Evolutionary conservation across 2,888 invertebrate genomes (phyloP).

Genomic region (Dasypolia templi): DNA sequence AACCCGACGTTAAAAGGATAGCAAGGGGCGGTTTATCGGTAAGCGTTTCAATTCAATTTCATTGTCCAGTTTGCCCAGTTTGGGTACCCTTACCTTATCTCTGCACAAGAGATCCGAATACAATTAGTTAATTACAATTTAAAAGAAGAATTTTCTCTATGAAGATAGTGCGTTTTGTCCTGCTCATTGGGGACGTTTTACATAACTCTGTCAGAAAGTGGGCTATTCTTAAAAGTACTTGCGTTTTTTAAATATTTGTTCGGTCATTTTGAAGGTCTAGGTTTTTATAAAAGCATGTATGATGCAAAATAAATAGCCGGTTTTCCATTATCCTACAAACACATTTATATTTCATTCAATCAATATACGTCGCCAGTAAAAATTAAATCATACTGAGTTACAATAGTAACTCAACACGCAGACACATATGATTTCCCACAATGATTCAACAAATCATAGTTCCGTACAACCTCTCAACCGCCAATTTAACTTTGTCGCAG

Average conservation of each 20-base stretch:
- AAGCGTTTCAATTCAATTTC: constrained; percentile 61
- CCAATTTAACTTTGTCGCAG: constrained; percentile 52
- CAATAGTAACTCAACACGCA: constrained; percentile 3
- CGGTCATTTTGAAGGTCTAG: not conserved
- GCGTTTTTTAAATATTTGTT: too few relatives aligned
- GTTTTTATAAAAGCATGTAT: not conserved
- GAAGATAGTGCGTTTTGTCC: not conserved
- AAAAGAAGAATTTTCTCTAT: constrained; percentile 28
- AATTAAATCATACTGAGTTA: constrained; percentile 18
- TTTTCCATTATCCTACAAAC: not conserved
- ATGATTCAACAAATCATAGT: constrained; percentile 35
- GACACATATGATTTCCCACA: constrained; percentile 40
- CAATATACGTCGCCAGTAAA: not conserved
- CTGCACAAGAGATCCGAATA: constrained; percentile 31
- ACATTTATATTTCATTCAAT: not conserved
- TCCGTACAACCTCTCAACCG: constrained; percentile 26
- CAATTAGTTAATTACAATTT: constrained; percentile 59
- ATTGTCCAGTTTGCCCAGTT: constrained; percentile 49
- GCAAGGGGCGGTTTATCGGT: constrained; percentile 53
- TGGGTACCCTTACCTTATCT: constrained; percentile 44
- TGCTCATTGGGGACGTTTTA: too few relatives aligned
- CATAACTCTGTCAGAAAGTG: too few relatives aligned
- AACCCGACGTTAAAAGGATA: constrained; percentile 55
- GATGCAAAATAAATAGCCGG: too few relatives aligned
- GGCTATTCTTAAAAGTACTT: too few relatives aligned